A percentile compares a stretch with the other conserved stretches of the same genome.
These are phyloP conservation scores for Scotopteryx bipunctaria DNA, from an alignment of 2,888 invertebrate species.

Conservation along the genomic window DNA sequence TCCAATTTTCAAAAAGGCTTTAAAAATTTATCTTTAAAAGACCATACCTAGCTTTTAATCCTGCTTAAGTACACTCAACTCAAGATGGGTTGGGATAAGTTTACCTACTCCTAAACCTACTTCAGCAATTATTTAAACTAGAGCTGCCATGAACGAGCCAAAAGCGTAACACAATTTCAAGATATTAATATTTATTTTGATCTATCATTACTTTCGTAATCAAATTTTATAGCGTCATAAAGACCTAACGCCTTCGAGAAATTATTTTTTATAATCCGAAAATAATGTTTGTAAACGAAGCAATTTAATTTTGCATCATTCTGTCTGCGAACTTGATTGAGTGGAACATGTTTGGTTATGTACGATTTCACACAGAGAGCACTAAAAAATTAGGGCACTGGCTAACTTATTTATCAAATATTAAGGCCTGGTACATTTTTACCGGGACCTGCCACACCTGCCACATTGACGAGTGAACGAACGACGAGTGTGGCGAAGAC, in stretches of 20 bases:
- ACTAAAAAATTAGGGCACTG: not conserved
- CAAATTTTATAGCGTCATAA: slow-evolving; percentile 41
- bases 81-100: no score
- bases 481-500: no score
- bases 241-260: slow-evolving; percentile 31
- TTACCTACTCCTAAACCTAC: no score
- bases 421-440: no score
- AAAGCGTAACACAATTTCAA: not conserved
- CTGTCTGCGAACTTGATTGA: slow-evolving; percentile 16
- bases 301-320: slow-evolving; percentile 42
- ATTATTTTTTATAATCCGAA: slow-evolving; percentile 29
- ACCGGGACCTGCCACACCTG: no score
- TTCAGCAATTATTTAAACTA: no score
- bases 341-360: slow-evolving; percentile 32
- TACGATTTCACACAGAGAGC: slow-evolving; percentile 15
- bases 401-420: not conserved
- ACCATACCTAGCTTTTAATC: no score
- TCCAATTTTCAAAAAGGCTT: no score
- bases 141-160: no score
- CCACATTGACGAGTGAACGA: no score
- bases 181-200: slow-evolving; percentile 34
- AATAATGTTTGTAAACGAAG: slow-evolving; percentile 37
- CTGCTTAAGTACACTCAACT: no score
- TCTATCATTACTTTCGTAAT: slow-evolving; percentile 48
- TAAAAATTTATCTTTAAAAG: no score